Conservation (phyloP, 2,113 vertebrate species). For the Solea senegalensis region DNA sequence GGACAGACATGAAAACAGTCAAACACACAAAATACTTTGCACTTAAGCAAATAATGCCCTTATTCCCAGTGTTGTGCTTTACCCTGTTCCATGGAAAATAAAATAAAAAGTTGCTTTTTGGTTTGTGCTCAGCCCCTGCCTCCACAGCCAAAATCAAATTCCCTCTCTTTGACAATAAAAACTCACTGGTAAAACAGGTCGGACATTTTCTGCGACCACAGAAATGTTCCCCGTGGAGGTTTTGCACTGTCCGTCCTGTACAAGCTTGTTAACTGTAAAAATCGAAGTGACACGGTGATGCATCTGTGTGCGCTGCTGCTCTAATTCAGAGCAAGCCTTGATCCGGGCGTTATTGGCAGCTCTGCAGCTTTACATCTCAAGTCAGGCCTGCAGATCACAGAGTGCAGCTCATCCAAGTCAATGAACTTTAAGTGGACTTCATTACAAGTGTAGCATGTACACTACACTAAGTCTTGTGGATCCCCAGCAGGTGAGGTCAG, state of each 20-base stretch:
- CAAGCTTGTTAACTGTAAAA: constrained; percentile 8
- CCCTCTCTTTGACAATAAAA: neutral
- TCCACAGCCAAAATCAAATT: constrained; percentile 9
- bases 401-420: neutral
- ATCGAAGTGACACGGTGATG: neutral
- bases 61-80: neutral
- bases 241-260: constrained; percentile 2
- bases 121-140: neutral
- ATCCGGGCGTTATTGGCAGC: constrained; percentile 1
- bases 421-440: neutral
- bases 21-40: neutral
- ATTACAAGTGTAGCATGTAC: neutral
- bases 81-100: neutral
- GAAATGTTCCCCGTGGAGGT: constrained; percentile 1
- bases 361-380: constrained; percentile 6
- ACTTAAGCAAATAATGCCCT: neutral
- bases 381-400: neutral
- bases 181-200: neutral
- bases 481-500: neutral
- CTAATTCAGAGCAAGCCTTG: neutral
- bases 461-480: neutral
- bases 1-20: constrained; percentile 14
- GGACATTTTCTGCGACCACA: constrained; percentile 11
- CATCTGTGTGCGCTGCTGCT: constrained; percentile 7
- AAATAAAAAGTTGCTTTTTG: neutral